A percentile compares a stretch with the other conserved stretches of the same genome.
Evolutionary conservation across 2,888 invertebrate species (phyloP).

Genomic region (Athalia rosae): DNA sequence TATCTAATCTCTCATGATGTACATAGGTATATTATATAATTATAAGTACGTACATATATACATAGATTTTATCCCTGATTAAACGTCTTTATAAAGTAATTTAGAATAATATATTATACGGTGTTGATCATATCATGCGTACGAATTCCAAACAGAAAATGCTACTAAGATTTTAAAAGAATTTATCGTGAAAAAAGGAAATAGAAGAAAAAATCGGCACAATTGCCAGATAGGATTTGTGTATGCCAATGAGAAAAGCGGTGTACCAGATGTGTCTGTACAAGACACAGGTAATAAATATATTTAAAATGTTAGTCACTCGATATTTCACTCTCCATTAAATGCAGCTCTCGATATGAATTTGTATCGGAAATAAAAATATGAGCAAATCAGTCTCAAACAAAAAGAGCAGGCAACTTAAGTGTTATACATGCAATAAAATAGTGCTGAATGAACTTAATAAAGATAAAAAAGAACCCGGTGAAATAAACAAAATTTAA

Average conservation of each 20-base stretch:
- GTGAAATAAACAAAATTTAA: too few relatives aligned
- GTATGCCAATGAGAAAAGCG: not conserved
- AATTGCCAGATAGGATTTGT: not conserved
- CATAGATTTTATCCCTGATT: not conserved
- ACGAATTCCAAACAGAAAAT: not conserved
- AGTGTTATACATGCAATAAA: too few relatives aligned
- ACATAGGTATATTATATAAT: not conserved
- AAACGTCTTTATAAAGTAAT: not conserved
- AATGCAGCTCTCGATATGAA: not conserved
- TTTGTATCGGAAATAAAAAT: not conserved
- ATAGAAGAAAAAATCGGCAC: conserved; percentile 16
- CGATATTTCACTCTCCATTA: too few relatives aligned
- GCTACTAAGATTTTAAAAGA: not conserved
- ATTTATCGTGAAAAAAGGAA: not conserved
- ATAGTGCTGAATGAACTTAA: not conserved
- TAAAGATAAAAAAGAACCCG: not conserved
- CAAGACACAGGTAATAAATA: too few relatives aligned
- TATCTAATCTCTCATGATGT: conserved; percentile 7
- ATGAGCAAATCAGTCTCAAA: conserved; percentile 12
- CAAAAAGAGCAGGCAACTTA: not conserved
- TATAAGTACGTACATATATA: conserved; percentile 19
- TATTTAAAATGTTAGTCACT: too few relatives aligned
- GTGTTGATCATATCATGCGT: not conserved
- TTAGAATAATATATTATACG: not conserved
- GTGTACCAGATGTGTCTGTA: too few relatives aligned